These are phyloP conservation scores for Squalus acanthias DNA, from an alignment of 2,797 vertebrate species.

Conservation along the genomic window DNA sequence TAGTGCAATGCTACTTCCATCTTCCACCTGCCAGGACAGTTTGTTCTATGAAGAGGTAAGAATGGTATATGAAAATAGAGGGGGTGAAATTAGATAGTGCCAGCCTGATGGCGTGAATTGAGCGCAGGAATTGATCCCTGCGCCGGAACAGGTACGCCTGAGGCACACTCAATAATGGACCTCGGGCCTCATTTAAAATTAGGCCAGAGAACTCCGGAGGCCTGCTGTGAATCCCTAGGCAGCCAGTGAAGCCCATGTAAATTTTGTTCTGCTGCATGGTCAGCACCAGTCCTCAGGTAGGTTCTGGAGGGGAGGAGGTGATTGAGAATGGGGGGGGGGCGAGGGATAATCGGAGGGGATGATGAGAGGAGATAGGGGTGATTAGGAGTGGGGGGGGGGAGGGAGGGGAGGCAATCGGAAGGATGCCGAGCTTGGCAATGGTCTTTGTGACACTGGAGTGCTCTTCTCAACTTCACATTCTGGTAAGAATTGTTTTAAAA, in stretches of 20 bases:
- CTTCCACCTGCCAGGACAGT: background rate
- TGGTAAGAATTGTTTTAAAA: background rate
- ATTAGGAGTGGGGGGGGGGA: background rate
- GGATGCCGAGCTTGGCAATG: background rate
- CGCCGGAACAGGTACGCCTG: background rate
- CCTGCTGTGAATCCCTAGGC: background rate
- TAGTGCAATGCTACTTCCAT: background rate
- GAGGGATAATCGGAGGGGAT: background rate
- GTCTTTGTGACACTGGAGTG: background rate
- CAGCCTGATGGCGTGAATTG: background rate
- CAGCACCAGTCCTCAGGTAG: background rate
- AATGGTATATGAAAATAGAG: background rate
- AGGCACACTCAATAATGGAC: background rate
- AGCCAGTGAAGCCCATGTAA: background rate
- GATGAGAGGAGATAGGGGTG: background rate
- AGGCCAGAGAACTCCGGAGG: background rate
- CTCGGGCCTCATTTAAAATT: background rate
- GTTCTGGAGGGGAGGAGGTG: background rate
- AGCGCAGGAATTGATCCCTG: background rate
- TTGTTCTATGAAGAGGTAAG: background rate
- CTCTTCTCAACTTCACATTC: background rate
- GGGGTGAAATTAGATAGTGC: background rate
- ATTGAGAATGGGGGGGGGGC: background rate
- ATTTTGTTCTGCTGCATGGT: background rate
- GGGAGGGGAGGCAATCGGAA: too few relatives aligned